These are phyloP conservation scores for Halictus ligatus DNA, from an alignment of 2,888 invertebrate species.

Conservation along the genomic window DNA sequence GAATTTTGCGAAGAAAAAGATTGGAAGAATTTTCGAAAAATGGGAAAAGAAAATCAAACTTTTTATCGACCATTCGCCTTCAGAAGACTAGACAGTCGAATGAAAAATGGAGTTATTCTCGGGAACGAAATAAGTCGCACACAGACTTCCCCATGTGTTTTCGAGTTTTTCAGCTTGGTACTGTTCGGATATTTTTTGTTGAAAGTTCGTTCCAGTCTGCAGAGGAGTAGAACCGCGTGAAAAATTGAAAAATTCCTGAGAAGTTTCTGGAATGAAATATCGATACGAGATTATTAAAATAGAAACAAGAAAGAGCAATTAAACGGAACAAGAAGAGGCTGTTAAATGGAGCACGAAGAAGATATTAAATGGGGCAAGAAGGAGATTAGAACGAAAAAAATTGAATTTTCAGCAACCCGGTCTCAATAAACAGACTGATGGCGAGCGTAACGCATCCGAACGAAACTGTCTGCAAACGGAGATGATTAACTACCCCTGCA, in stretches of 20 bases:
- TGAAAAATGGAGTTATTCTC: background rate
- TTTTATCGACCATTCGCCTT: background rate
- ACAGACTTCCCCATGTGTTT: background rate
- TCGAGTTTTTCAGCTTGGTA: background rate
- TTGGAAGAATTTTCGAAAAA: background rate
- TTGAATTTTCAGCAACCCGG: background rate
- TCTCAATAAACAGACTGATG: background rate
- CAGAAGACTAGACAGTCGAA: background rate
- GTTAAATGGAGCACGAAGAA: background rate
- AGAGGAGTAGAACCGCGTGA: too few species aligned
- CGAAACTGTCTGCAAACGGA: constrained; percentile 63
- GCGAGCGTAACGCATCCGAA: constrained; percentile 27
- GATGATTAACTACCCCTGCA: constrained; percentile 66
- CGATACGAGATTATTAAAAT: background rate
- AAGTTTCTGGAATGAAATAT: background rate
- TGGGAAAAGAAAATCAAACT: background rate
- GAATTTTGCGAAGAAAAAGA: background rate
- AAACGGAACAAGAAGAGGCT: background rate
- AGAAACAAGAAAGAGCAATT: background rate
- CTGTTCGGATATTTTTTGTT: background rate
- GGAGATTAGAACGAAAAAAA: background rate
- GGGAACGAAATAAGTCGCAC: background rate
- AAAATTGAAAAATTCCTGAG: too few species aligned
- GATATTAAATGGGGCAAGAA: constrained; percentile 18
- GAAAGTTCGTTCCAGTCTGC: background rate